phyloP scores from a whole-genome alignment of 2,113 vertebrate genomes.

The Synodontis membranacea region DNA sequence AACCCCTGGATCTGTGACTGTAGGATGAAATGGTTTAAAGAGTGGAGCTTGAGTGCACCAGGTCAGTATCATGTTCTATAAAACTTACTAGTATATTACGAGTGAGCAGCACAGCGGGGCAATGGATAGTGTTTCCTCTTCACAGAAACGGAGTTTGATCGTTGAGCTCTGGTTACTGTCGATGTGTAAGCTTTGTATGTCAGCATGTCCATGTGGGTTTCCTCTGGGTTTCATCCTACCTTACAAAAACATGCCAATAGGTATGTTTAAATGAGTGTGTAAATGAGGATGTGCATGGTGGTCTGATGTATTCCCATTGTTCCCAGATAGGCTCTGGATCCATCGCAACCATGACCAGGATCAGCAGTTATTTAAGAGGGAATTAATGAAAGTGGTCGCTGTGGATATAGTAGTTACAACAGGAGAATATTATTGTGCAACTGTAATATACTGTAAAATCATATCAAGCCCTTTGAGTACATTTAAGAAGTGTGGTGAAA shows the following conservation, averaged over 20 bases:
- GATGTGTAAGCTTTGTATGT: background rate
- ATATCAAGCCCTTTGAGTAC: background rate
- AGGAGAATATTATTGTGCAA: background rate
- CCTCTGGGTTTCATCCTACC: background rate
- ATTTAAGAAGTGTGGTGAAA: background rate
- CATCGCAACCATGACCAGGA: background rate
- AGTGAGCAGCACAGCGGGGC: background rate
- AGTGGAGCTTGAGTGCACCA: slow-evolving; percentile 75
- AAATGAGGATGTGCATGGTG: background rate
- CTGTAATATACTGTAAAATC: background rate
- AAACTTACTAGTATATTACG: background rate
- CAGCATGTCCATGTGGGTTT: background rate
- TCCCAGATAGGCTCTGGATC: background rate
- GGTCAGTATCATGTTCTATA: slow-evolving; percentile 66
- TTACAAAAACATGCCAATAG: background rate
- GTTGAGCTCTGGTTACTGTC: background rate
- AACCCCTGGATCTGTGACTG: slow-evolving; percentile 92
- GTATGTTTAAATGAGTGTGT: background rate
- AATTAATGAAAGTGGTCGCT: background rate
- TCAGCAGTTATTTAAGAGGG: background rate
- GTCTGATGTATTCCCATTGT: background rate
- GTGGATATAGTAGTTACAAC: background rate
- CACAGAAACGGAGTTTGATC: background rate
- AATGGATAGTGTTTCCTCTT: background rate
- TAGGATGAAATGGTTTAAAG: slow-evolving; percentile 75